Base-by-base conservation (phyloP, 53 echinoderm and acorn worm species). In the Pentamera pediparva region DNA sequence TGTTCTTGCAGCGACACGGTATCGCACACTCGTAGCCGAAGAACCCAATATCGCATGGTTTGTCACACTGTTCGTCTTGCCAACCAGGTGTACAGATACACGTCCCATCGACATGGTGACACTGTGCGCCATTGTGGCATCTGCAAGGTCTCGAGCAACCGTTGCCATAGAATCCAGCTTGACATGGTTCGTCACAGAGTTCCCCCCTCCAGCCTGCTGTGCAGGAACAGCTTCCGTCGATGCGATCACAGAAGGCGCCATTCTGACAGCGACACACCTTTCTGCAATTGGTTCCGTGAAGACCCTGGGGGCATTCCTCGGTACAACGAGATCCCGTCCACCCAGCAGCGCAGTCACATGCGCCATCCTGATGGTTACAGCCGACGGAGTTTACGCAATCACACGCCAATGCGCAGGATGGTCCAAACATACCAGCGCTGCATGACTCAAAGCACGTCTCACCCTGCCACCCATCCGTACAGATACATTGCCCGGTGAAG, bases 101-200 rank as follows among this genome's bases (percentile, higher is more conserved):
- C 6, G 67, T 56, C 10, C 88, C 88, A 35, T 43, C 48, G 54
- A 89, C 60, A 26, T 74, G 78, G 50, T 98, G 73, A 39, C 98
- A 98, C 21, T 53, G 45, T 3, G 83, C 96, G 20, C 77, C 81
- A 75, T 98, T 91, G 5, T 83, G 78, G 49, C 98, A 92, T 6
- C 21, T 26, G 45, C 98, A 91, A 67, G 28, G 61, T 45, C 80
- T 50, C n/a, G 41, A 48, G 47, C 98, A 98, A 20, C 67, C 58
- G 1, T 40, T 35, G 2, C 98, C 98, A 72, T 79, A 92, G 47
- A 69, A 83, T 32, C 91, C 98, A 11, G 77, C 63, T 0, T 61
- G n/a, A 39, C 98, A 98, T 4, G 77, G 81, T 21, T 53, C 56
- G 15, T 78, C 60, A 38, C 98, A 98, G 12, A 75, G 53, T 0